Base-by-base conservation (phyloP, 2,797 vertebrate species). In the Arctocebus calabarensis region DNA sequence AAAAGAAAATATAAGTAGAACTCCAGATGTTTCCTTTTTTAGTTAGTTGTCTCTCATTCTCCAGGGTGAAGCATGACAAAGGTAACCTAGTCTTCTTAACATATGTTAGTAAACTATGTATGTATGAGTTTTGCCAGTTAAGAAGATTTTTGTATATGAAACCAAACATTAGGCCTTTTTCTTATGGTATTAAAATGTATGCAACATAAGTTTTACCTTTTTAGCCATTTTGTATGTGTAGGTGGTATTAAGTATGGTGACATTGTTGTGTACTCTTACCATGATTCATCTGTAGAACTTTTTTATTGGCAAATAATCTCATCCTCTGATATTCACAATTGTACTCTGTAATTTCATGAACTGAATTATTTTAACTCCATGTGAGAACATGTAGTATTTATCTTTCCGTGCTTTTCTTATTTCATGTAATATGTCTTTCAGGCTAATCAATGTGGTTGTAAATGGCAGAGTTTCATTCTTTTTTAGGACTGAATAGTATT, bases 51-150 rank as follows among this genome's bases (percentile, higher is more conserved):
- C 37, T 0, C 29, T 40, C 20, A 77, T 13, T 14, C 32, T 81
- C 17, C 43, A 83, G 45, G 45, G 45, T 87, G 64, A 66, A 66
- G 64, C 32, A 66, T 16, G 48, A 52, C 48, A 52, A 52, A 52
- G 48, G 14, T 52, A 77, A 86, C 22, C 16, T 4, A 55, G 40
- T 52, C 3, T 68, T 85, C 29, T 68, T 71, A 88, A 52, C 48
- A 16, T 52, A 52, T 52, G 13, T 52, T 52, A 52, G 16, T 52
- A 52, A 3, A 16, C 48, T 52, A 52, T 52, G 52, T 62, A 20
- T 91, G 25, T 92, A 64, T 88, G 73, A 81, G n/a, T 84, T 89
- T 84, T 89, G 32, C 66, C 48, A 66, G 59, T 34, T 81, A 81
- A 74, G 57, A 95, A 77, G 82, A 4, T 64, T 62, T 77, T 27